Percentiles rank a stretch among this genome's conserved stretches.
These are phyloP conservation scores for Netelia inedita DNA, from an alignment of 2,888 invertebrate species.

Conservation along the genomic window DNA sequence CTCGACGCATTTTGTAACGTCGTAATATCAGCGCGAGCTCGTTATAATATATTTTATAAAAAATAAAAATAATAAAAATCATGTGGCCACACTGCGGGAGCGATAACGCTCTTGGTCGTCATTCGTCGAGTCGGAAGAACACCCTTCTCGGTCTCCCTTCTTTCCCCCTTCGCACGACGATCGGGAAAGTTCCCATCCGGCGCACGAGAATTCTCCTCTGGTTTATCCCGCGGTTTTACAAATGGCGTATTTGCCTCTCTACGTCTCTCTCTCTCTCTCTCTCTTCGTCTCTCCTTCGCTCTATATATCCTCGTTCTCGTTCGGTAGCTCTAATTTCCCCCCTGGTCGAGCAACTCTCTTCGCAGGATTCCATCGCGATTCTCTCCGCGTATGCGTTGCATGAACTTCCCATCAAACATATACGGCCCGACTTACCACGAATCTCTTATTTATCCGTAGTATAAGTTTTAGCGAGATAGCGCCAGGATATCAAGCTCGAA, in stretches of 20 bases:
- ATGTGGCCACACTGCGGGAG: conserved; percentile 14
- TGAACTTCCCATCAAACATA: conserved; percentile 29
- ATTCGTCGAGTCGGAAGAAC: conserved; percentile 51
- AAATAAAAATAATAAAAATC: neutral
- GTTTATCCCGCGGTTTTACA: conserved; percentile 53
- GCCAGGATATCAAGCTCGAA: conserved; percentile 67
- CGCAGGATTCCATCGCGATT: conserved; percentile 43
- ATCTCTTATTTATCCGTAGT: conserved; percentile 44
- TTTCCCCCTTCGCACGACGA: neutral
- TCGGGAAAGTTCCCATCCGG: conserved; percentile 49
- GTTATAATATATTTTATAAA: conserved; percentile 45
- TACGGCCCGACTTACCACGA: conserved; percentile 33
- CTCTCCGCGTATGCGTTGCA: conserved; percentile 12
- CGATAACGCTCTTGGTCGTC: conserved; percentile 39
- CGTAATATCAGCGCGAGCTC: conserved; percentile 32
- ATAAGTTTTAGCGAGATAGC: conserved; percentile 68
- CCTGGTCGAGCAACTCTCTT: conserved; percentile 28
- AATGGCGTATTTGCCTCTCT: conserved; percentile 37
- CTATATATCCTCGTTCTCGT: conserved; percentile 26
- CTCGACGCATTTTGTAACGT: conserved; percentile 26
- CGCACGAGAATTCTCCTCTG: conserved; percentile 18
- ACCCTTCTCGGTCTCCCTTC: conserved; percentile 39
- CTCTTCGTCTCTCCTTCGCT: conserved; percentile 15
- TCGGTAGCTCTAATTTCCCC: conserved; percentile 40
- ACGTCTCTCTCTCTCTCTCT: conserved; percentile 19